Evolutionary conservation across 1,140 invertebrate genomes (phyloP).

Genomic region (Pteromalus puparum): DNA sequence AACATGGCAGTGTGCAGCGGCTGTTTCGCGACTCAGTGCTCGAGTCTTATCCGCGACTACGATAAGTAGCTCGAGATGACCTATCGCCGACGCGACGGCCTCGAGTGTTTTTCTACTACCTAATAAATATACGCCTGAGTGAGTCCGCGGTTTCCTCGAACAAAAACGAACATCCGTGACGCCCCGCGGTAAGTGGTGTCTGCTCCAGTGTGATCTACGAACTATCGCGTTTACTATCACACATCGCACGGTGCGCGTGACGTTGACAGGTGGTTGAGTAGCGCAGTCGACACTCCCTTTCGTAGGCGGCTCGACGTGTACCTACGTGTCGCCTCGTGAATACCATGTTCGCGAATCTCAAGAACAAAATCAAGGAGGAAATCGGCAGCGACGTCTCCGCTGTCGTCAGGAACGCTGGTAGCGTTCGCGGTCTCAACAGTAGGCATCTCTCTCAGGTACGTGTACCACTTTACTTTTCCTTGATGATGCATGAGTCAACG

Average conservation of each 20-base stretch:
- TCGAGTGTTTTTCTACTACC: neutral
- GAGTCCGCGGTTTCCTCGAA: no score
- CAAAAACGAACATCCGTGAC: neutral
- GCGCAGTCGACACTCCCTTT: conserved; percentile 40
- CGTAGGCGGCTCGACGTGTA: neutral
- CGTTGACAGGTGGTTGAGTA: conserved; percentile 61
- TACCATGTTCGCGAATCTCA: conserved; percentile 80
- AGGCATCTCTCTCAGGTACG: conserved; percentile 71
- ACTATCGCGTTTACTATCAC: neutral
- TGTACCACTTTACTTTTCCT: neutral
- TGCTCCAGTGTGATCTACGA: neutral
- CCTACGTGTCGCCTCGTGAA: neutral
- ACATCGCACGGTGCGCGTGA: conserved; percentile 37
- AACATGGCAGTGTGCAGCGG: conserved; percentile 12
- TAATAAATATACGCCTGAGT: no score
- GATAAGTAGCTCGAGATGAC: neutral
- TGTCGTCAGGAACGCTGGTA: conserved; percentile 75
- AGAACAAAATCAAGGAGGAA: conserved; percentile 85
- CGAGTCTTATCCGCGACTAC: neutral
- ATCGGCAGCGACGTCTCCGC: conserved; percentile 81
- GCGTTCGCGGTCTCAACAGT: conserved; percentile 74
- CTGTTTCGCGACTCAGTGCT: neutral
- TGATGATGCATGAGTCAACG: neutral
- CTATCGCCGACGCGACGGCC: neutral
- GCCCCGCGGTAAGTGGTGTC: neutral